phyloP scores from a whole-genome alignment of 2,113 vertebrate genomes.

The Nerophis lumbriciformis region DNA sequence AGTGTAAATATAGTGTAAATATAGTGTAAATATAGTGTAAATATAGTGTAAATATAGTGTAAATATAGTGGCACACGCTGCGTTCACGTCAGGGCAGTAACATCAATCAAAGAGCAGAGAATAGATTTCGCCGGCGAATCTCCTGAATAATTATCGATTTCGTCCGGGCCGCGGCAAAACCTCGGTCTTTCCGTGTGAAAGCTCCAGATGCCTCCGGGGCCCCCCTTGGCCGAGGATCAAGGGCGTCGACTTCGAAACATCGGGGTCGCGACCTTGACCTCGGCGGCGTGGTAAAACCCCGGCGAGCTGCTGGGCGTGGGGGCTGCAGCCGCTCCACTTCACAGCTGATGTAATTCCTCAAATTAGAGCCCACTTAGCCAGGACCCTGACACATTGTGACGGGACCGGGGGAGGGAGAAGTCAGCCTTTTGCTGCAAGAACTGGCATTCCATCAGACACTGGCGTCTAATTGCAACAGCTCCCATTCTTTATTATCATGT shows the following conservation, averaged over 20 bases:
- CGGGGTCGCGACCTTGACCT: constrained; percentile 61
- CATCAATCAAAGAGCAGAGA: constrained; percentile 6
- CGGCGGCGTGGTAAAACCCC: constrained; percentile 42
- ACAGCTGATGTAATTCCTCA: constrained; percentile 74
- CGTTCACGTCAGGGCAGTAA: constrained; percentile 19
- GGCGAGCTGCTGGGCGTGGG: constrained; percentile 43
- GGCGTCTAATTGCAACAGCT: constrained; percentile 79
- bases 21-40: no score
- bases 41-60: no score
- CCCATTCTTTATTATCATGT: constrained; percentile 71
- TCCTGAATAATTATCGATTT: constrained; percentile 29
- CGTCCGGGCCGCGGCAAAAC: constrained; percentile 27
- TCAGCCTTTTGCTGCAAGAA: constrained; percentile 71
- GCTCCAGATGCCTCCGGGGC: constrained; percentile 58
- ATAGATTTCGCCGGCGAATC: constrained; percentile 15
- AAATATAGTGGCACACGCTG: background rate
- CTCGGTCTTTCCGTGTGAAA: constrained; percentile 25
- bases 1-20: no score
- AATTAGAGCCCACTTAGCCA: constrained; percentile 72
- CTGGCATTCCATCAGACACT: constrained; percentile 41
- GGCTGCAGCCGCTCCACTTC: constrained; percentile 65
- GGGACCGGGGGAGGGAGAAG: constrained; percentile 78
- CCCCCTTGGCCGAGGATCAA: constrained; percentile 52
- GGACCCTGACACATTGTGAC: constrained; percentile 73
- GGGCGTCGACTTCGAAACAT: constrained; percentile 45